Evolutionary conservation across 2,888 invertebrate species (phyloP).

Genomic region (Cosmia pyralina): DNA sequence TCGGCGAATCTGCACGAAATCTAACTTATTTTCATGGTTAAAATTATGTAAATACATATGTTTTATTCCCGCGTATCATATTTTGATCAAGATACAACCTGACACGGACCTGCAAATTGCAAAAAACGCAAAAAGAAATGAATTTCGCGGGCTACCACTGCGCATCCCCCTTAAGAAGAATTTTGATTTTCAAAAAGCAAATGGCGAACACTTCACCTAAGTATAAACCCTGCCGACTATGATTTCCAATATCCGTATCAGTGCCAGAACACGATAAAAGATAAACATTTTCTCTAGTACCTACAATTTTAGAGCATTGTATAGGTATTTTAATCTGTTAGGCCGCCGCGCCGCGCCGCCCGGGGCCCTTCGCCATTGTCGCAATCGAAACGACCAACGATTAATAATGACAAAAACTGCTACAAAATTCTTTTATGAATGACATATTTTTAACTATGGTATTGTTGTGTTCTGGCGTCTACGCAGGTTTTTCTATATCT

Average conservation of each 20-base stretch:
- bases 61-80: too few relatives aligned
- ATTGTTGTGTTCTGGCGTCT: neutral
- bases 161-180: too few relatives aligned
- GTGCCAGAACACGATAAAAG: constrained; percentile 6
- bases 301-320: constrained; percentile 16
- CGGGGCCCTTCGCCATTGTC: constrained; percentile 24
- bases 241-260: constrained; percentile 11
- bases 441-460: constrained; percentile 8
- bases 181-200: neutral
- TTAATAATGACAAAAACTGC: constrained; percentile 32
- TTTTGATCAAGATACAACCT: neutral
- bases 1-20: too few relatives aligned
- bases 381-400: constrained; percentile 22
- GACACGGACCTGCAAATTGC: neutral
- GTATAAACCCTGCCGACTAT: neutral
- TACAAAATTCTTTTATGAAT: neutral
- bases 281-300: neutral
- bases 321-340: constrained; percentile 33
- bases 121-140: neutral
- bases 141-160: neutral
- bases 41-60: too few relatives aligned
- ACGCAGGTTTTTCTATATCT: neutral
- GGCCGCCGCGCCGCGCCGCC: constrained; percentile 11
- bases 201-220: neutral
- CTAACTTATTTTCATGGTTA: too few relatives aligned